phyloP scores from a whole-genome alignment of 2,888 invertebrate species.

The Torymus aiolomorphi region DNA sequence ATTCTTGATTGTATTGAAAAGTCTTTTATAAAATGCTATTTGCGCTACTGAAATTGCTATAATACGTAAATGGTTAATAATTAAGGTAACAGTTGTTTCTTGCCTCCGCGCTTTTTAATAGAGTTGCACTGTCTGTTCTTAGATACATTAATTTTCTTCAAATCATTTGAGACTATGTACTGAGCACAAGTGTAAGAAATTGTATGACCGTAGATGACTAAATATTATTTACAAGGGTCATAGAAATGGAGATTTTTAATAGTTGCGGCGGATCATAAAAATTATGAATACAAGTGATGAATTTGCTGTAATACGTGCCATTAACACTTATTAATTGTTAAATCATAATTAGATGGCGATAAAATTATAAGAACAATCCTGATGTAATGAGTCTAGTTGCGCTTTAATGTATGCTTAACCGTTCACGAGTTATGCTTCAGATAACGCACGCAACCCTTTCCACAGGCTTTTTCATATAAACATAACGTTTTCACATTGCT shows the following conservation, averaged over 20 bases:
- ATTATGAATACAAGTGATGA: slow-evolving; percentile 1
- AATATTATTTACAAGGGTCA: too few relatives aligned
- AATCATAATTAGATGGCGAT: slow-evolving; percentile 17
- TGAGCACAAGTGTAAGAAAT: too few relatives aligned
- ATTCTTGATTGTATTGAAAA: slow-evolving; percentile 14
- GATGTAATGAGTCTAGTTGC: slow-evolving; percentile 32
- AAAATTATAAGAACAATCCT: slow-evolving; percentile 27
- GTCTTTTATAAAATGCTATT: slow-evolving; percentile 19
- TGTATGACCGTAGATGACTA: too few relatives aligned
- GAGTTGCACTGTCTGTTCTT: too few relatives aligned
- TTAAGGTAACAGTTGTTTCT: too few relatives aligned
- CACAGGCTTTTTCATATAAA: not conserved
- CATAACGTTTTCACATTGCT: not conserved
- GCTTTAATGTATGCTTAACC: slow-evolving; percentile 15
- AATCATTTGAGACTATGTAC: too few relatives aligned
- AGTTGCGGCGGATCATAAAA: too few relatives aligned
- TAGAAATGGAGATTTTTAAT: too few relatives aligned
- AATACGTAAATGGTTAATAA: too few relatives aligned
- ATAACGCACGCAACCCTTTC: slow-evolving; percentile 16
- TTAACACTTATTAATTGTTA: slow-evolving; percentile 33
- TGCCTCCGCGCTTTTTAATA: too few relatives aligned
- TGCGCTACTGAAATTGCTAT: too few relatives aligned
- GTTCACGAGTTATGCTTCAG: slow-evolving; percentile 34
- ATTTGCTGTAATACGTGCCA: slow-evolving; percentile 8
- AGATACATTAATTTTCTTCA: too few relatives aligned